Percentiles rank a stretch among this genome's conserved stretches.
Conservation (phyloP, 2,797 vertebrate genomes). For the Gadopsis marmoratus region DNA sequence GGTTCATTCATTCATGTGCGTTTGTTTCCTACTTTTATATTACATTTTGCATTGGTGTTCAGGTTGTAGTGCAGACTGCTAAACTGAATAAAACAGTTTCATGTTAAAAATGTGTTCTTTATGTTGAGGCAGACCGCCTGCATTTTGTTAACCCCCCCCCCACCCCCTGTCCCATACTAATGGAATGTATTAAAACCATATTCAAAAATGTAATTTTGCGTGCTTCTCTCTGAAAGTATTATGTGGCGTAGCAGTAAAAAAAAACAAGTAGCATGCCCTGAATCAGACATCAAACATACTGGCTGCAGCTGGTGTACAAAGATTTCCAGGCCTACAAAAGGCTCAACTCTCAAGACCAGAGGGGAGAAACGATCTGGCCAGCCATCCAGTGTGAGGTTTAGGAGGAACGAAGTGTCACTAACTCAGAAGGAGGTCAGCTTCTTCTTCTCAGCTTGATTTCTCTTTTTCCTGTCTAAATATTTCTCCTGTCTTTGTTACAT, state of each 20-base stretch:
- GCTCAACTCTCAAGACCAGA: conserved; percentile 22
- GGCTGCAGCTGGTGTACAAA: conserved; percentile 14
- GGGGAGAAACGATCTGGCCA: conserved; percentile 21
- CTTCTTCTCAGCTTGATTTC: conserved; percentile 35
- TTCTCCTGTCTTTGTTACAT: conserved; percentile 41
- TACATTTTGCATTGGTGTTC: neutral
- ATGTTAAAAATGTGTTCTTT: neutral
- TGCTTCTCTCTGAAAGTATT: neutral
- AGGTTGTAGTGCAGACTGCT: neutral
- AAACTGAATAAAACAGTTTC: neutral
- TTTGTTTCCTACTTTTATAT: neutral
- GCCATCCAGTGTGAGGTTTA: conserved; percentile 9
- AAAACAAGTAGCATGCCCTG: conserved; percentile 6
- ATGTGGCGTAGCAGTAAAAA: neutral
- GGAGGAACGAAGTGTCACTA: conserved; percentile 22
- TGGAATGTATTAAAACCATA: neutral
- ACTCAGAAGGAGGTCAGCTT: conserved; percentile 42
- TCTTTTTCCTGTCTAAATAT: conserved; percentile 55
- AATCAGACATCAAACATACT: neutral
- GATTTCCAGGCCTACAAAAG: neutral
- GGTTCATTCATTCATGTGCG: neutral
- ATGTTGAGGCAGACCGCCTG: neutral
- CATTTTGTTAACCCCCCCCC: neutral
- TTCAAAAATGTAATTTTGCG: neutral
- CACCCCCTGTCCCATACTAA: too few species aligned